phyloP scores from a whole-genome alignment of 2,888 invertebrate species.

The Sycophila texana region DNA sequence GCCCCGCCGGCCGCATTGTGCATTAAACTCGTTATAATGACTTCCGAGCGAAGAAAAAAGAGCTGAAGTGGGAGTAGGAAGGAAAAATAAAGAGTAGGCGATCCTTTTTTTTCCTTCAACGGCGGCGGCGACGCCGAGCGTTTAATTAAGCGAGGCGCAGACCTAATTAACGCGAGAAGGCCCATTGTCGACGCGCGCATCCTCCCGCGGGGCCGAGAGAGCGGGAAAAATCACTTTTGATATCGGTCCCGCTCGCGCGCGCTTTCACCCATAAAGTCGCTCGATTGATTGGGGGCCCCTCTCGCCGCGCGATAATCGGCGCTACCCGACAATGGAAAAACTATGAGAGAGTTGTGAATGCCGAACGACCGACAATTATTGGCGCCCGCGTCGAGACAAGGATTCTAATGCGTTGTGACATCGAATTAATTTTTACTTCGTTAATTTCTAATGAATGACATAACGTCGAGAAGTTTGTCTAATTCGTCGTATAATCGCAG shows the following conservation, averaged over 20 bases:
- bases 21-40: constrained; percentile 17
- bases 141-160: constrained; percentile 35
- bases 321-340: not conserved
- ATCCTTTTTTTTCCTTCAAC: not conserved
- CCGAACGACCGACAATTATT: not conserved
- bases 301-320: not conserved
- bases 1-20: constrained; percentile 5
- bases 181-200: constrained; percentile 6
- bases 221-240: constrained; percentile 26
- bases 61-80: constrained; percentile 1
- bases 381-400: no score
- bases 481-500: no score
- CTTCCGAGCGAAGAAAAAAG: constrained; percentile 20
- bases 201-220: not conserved
- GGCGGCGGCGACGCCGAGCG: not conserved
- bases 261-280: constrained; percentile 15
- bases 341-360: not conserved
- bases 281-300: constrained; percentile 20
- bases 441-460: no score
- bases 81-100: not conserved
- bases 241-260: not conserved
- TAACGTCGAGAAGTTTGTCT: no score
- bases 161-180: constrained; percentile 32
- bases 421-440: no score
- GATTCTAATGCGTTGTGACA: no score